phyloP scores from a whole-genome alignment of 2,888 invertebrate species.

The Parnassius glacialis region DNA sequence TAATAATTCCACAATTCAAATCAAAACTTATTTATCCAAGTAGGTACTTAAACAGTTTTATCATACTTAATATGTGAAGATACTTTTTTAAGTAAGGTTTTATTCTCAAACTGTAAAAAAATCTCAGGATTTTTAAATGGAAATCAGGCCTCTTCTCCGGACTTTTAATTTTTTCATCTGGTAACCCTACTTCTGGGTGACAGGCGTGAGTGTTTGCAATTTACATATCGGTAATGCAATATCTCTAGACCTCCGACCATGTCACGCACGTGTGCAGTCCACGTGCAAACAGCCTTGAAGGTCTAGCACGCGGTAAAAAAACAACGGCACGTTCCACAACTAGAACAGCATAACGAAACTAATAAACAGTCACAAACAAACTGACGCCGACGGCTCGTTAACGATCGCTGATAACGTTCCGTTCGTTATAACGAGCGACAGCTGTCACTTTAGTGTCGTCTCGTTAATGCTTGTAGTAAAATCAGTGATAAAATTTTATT shows the following conservation, averaged over 20 bases:
- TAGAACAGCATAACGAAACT: conserved; percentile 6
- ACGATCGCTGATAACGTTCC: conserved; percentile 10
- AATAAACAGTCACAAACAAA: conserved; percentile 7
- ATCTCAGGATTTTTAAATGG: too few species aligned
- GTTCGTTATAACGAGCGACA: conserved; percentile 21
- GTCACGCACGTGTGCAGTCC: neutral
- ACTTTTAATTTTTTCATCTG: too few species aligned
- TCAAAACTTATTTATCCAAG: too few species aligned
- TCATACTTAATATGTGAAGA: too few species aligned
- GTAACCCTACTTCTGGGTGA: too few species aligned
- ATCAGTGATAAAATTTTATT: conserved; percentile 4
- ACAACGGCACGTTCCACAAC: conserved; percentile 1
- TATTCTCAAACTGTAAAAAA: too few species aligned
- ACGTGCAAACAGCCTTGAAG: neutral
- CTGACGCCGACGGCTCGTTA: neutral
- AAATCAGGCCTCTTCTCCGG: too few species aligned
- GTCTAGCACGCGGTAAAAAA: neutral
- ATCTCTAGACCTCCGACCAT: neutral
- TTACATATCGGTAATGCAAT: too few species aligned
- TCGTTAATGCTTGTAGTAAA: conserved; percentile 8
- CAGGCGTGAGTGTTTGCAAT: too few species aligned
- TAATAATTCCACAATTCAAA: too few species aligned
- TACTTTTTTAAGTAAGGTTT: too few species aligned
- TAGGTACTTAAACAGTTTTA: too few species aligned
- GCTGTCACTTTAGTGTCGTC: conserved; percentile 20